These are phyloP conservation scores for Drosophila lini DNA, from an alignment of 1,140 invertebrate genomes.

Conservation along the genomic window DNA sequence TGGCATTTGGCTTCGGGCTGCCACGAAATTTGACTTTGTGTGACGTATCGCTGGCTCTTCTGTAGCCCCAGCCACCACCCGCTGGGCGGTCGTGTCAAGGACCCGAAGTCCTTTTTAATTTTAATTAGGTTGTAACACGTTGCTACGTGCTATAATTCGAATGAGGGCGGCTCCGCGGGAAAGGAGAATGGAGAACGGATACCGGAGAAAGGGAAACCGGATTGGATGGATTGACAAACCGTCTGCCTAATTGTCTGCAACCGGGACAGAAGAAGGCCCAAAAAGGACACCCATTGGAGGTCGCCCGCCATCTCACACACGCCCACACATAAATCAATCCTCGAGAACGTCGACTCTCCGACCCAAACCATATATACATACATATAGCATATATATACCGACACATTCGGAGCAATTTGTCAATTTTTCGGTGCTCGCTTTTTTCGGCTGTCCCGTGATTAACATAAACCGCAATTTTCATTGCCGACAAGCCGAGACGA, in stretches of 20 bases:
- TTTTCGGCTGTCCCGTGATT: slow-evolving; percentile 60
- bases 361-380: not conserved
- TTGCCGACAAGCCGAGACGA: slow-evolving; percentile 45
- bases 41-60: slow-evolving; percentile 54
- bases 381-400: slow-evolving; percentile 10
- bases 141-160: slow-evolving; percentile 73
- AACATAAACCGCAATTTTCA: slow-evolving; percentile 77
- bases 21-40: slow-evolving; percentile 76
- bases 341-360: slow-evolving; percentile 6
- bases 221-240: slow-evolving; percentile 36
- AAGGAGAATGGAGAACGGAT: slow-evolving; percentile 19
- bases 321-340: slow-evolving; percentile 71
- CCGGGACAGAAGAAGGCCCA: slow-evolving; percentile 22
- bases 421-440: slow-evolving; percentile 62
- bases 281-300: slow-evolving; percentile 13
- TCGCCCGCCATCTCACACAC: slow-evolving; percentile 15
- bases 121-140: slow-evolving; percentile 81
- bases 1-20: slow-evolving; percentile 71
- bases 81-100: slow-evolving; percentile 72
- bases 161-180: slow-evolving; percentile 22
- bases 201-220: slow-evolving; percentile 42
- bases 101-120: slow-evolving; percentile 71
- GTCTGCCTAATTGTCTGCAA: slow-evolving; percentile 69
- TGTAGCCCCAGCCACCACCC: slow-evolving; percentile 12
- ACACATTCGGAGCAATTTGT: slow-evolving; percentile 68